Evolutionary conservation across 2,888 invertebrate species (phyloP).

Genomic region (Chrysolina haemoptera): DNA sequence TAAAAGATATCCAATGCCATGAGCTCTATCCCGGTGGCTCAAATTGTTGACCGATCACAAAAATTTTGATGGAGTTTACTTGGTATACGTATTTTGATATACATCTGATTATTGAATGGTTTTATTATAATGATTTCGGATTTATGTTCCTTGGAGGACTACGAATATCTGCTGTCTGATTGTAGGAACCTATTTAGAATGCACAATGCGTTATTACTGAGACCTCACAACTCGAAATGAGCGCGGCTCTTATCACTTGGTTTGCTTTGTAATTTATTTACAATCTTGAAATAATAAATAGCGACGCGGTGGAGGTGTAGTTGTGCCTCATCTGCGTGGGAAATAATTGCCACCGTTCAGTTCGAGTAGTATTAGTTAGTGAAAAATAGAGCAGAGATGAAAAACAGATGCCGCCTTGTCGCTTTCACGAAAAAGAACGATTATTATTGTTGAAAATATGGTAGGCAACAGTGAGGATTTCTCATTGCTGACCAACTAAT

Average conservation of each 20-base stretch:
- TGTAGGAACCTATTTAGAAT: constrained; percentile 58
- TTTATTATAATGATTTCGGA: no score
- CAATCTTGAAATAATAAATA: constrained; percentile 43
- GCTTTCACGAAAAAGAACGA: no score
- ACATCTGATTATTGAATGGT: no score
- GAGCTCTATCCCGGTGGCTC: no score
- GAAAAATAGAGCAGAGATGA: background rate
- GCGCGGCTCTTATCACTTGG: constrained; percentile 48
- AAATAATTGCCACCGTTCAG: constrained; percentile 3
- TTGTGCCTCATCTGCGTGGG: constrained; percentile 35
- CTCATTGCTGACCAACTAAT: no score
- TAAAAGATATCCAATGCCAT: no score
- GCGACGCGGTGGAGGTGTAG: constrained; percentile 38
- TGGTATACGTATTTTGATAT: no score
- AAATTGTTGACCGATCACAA: no score
- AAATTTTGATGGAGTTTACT: no score
- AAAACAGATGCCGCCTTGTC: no score
- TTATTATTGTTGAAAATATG: no score
- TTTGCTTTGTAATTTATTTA: constrained; percentile 45
- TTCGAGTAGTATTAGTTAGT: background rate
- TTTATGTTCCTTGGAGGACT: constrained; percentile 48
- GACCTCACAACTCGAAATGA: constrained; percentile 60
- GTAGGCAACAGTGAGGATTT: no score
- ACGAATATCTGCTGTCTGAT: constrained; percentile 53
- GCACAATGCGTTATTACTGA: constrained; percentile 57